Percentiles rank a stretch among this genome's conserved stretches.
Conservation (phyloP, 1,140 invertebrate genomes). For the Orchestia grillus region DNA sequence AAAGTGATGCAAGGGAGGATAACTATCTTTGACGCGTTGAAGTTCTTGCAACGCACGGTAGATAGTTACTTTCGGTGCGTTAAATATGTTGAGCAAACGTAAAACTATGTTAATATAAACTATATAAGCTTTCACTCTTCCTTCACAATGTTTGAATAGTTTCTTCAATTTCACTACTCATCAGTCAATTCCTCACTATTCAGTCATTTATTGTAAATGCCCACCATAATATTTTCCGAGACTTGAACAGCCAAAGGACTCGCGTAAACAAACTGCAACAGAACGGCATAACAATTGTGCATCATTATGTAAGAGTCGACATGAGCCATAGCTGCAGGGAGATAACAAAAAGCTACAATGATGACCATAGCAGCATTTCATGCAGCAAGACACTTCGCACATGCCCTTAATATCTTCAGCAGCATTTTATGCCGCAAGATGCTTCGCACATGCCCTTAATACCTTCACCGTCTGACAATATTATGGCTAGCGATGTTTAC, state of each 20-base stretch:
- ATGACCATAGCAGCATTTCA: not conserved
- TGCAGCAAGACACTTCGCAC: not conserved
- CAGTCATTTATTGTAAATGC: not conserved
- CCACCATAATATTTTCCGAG: not conserved
- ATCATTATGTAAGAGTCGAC: not conserved
- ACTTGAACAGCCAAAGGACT: not conserved
- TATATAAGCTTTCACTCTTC: not conserved
- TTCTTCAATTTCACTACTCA: not conserved
- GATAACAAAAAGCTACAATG: not conserved
- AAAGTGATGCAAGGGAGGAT: not conserved
- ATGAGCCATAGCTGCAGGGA: not conserved
- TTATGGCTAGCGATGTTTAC: not conserved
- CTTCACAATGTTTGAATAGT: not conserved
- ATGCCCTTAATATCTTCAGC: not conserved
- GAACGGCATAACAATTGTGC: not conserved
- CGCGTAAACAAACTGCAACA: no score
- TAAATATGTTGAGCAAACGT: not conserved
- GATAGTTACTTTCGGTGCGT: not conserved
- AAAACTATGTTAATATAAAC: not conserved
- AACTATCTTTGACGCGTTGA: not conserved
- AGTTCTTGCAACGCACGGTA: not conserved
- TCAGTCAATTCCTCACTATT: not conserved
- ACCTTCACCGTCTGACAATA: not conserved
- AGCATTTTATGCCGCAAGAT: not conserved
- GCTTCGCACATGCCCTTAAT: not conserved